Base-by-base conservation (phyloP, 2,888 invertebrate species). In the Agrochola circellaris region DNA sequence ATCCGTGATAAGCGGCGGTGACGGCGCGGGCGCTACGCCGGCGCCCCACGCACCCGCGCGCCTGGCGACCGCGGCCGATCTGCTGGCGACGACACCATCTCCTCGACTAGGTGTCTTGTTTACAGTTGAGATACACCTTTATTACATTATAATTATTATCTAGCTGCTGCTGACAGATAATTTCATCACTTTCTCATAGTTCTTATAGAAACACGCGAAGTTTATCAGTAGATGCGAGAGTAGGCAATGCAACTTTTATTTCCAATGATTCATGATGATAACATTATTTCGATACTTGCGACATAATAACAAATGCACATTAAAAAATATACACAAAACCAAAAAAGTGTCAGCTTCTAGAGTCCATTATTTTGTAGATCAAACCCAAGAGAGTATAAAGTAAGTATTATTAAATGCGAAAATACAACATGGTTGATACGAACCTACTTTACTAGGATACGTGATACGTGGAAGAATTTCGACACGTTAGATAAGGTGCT, bases 381-480 rank as follows among this genome's bases (percentile, higher is more conserved):
- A 23, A 34, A 17, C 23, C 15, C 68, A 68, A n/a, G 15, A 65
- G 65, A 65, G 30, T 73, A 69, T 65, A 77, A 48, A 17, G 23
- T 38, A 54, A 13, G 23, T 71, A 71, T 69, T 75, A 56, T n/a
- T 45, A 48, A 79, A 77, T 81, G 73, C 77, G 64, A 81, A 74
- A 70, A 82, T 70, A 74, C 56, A 75, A 75, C n/a, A 67, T 60
- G n/a, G 48, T 72, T 76, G 68, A 85, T 87, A 80, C 62, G 64
- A 69, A 84, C 67, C 69, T 77, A 84, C 72, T 79, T 79, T 68
- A 81, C 86, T 93, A 93, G 92, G 93, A 91, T 93, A 92, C 86
- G 90, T 92, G 92, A 93, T 95, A 95, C 94, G 95, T 95, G 95
- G 94, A 96, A 95, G 95, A 95, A 96, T 96, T 96, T 96, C 96